Base-by-base conservation (phyloP, 2,797 vertebrate genomes). In the Platalea minor region DNA sequence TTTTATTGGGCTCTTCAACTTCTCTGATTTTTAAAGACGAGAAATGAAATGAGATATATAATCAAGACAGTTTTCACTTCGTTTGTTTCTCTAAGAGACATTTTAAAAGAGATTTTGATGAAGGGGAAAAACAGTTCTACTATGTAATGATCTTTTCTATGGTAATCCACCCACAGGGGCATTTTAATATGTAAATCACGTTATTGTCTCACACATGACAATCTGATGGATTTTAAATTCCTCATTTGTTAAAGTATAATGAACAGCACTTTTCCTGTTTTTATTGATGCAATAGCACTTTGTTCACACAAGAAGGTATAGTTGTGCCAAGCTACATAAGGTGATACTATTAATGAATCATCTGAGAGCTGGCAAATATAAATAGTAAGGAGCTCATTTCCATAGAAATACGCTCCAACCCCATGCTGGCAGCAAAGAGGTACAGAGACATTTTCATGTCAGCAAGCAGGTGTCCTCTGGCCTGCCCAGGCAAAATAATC, bases 61-160 rank as follows among this genome's bases (percentile, higher is more conserved):
- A 97, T 97, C 95, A 97, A 96, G 97, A 85, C 83, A 94, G 60
- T 91, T 97, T 97, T 93, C 85, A 82, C 85, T 97, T 96, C 68
- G 16, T 90, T 97, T 90, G 95, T 97, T 96, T 97, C 84, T 89
- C 70, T 87, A 88, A 88, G 41, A 96, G 88, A 81, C 63, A 67
- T 96, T 91, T 95, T 25, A 89, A 93, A 94, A 93, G 92, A 63
- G 43, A 88, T 94, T 95, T 89, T 96, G 95, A 96, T 94, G 94
- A 97, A 77, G 60, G 65, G 24, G 65, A 70, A 89, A 89, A 91
- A 69, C 64, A 93, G 46, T 78, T 91, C 56, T 95, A 70, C 82
- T 91, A 77, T 86, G 60, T 95, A 95, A 83, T 59, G 70, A 73
- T 92, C 92, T 96, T 96, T 81, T 59, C 67, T 93, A 73, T 88